phyloP scores from a whole-genome alignment of 2,888 invertebrate species.

The Biston betularia region DNA sequence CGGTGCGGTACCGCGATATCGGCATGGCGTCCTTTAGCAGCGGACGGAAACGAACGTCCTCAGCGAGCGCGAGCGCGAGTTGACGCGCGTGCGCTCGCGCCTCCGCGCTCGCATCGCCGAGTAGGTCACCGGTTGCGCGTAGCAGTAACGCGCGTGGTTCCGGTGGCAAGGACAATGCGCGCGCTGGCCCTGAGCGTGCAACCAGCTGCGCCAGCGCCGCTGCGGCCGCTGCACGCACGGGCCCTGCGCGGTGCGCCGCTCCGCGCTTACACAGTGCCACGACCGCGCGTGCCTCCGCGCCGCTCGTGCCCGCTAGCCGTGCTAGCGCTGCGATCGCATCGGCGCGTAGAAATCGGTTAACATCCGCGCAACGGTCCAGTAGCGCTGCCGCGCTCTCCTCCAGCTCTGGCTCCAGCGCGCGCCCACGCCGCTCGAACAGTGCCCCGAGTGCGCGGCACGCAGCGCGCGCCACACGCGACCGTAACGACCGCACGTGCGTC shows the following conservation, averaged over 20 bases:
- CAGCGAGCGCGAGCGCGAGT: constrained; percentile 90
- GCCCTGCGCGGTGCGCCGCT: constrained; percentile 93
- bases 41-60: constrained; percentile 91
- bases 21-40: constrained; percentile 93
- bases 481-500: constrained; percentile 93
- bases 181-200: constrained; percentile 90
- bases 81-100: constrained; percentile 93
- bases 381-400: constrained; percentile 94
- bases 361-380: constrained; percentile 96
- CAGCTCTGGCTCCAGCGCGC: constrained; percentile 89
- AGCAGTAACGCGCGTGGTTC: constrained; percentile 94
- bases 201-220: constrained; percentile 91
- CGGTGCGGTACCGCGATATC: constrained; percentile 91
- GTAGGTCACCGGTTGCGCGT: constrained; percentile 92
- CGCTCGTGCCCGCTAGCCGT: constrained; percentile 90
- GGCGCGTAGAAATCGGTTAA: constrained; percentile 95
- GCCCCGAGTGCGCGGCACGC: constrained; percentile 94
- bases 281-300: constrained; percentile 89
- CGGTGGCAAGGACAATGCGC: constrained; percentile 89
- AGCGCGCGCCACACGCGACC: constrained; percentile 96
- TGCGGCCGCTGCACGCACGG: constrained; percentile 94
- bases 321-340: constrained; percentile 95
- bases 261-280: constrained; percentile 89
- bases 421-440: constrained; percentile 89
- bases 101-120: constrained; percentile 95